Percentiles rank a stretch among this genome's conserved stretches.
These are phyloP conservation scores for Altica lythri DNA, from an alignment of 2,888 invertebrate species.

Conservation along the genomic window DNA sequence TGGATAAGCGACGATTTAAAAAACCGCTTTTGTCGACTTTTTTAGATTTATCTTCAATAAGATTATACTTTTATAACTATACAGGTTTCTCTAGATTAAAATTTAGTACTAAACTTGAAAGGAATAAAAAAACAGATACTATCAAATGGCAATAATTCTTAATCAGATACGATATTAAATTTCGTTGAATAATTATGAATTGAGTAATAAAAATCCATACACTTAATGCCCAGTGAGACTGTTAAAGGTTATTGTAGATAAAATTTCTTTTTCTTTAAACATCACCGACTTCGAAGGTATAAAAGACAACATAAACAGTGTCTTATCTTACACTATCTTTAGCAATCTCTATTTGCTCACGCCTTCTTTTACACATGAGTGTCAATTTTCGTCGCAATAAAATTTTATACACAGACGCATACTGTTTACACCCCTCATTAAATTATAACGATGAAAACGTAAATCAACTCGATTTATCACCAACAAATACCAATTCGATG, in stretches of 20 bases:
- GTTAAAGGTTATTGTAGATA: background rate
- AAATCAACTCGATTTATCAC: background rate
- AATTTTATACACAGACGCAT: constrained; percentile 11
- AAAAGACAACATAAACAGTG: constrained; percentile 1
- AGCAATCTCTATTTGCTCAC: constrained; percentile 7
- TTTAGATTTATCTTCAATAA: too few relatives aligned
- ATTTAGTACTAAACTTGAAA: too few relatives aligned
- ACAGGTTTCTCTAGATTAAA: too few relatives aligned
- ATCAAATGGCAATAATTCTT: too few relatives aligned
- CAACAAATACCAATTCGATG: too few relatives aligned
- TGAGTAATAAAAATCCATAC: background rate
- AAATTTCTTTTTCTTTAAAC: constrained; percentile 1
- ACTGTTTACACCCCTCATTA: constrained; percentile 4
- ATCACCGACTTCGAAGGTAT: background rate
- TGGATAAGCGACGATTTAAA: background rate
- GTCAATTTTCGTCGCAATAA: constrained; percentile 19
- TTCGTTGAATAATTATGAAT: background rate
- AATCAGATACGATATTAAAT: too few relatives aligned
- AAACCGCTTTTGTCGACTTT: background rate
- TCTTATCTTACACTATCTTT: background rate
- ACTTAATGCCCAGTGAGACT: background rate
- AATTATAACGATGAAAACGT: background rate
- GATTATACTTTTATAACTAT: too few relatives aligned
- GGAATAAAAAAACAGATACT: too few relatives aligned
- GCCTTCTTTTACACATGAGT: constrained; percentile 16